These are phyloP conservation scores for Falco novaeseelandiae DNA, from an alignment of 2,797 vertebrate genomes.

Conservation along the genomic window DNA sequence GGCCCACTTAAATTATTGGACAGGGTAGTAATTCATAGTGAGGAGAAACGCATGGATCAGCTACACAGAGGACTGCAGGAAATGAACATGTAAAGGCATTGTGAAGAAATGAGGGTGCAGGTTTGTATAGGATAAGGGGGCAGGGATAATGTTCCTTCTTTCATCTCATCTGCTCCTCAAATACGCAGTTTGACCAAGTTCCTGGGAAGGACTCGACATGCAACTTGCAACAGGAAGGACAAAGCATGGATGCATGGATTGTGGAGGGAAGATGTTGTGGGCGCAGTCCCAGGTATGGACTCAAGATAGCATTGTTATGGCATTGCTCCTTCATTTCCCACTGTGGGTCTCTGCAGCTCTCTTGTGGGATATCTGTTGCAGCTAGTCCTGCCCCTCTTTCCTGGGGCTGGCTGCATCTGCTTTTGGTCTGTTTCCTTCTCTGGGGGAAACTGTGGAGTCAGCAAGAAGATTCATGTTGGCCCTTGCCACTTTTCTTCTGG, in stretches of 20 bases:
- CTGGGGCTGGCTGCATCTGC: background rate
- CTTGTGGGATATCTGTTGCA: background rate
- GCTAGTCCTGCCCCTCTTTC: background rate
- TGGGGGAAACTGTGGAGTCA: background rate
- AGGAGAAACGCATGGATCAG: background rate
- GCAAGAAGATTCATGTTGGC: background rate
- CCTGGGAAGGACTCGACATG: background rate
- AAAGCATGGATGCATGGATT: background rate
- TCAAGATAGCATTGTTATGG: background rate
- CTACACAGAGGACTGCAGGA: background rate
- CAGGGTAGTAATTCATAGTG: background rate
- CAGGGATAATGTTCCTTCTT: background rate
- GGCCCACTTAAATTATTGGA: background rate
- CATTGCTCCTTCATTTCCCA: background rate
- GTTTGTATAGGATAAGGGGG: background rate
- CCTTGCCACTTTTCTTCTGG: background rate
- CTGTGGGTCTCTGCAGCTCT: background rate
- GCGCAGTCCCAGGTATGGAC: background rate
- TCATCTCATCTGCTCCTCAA: background rate
- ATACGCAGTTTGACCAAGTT: background rate
- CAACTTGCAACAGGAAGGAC: background rate
- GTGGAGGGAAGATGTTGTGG: background rate
- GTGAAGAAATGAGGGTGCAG: background rate
- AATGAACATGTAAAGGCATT: background rate
- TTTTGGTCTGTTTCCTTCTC: background rate